A percentile compares a stretch with the other conserved stretches of the same genome.
Evolutionary conservation across 2,888 invertebrate species (phyloP).

Genomic region (Oscheius sp.): DNA sequence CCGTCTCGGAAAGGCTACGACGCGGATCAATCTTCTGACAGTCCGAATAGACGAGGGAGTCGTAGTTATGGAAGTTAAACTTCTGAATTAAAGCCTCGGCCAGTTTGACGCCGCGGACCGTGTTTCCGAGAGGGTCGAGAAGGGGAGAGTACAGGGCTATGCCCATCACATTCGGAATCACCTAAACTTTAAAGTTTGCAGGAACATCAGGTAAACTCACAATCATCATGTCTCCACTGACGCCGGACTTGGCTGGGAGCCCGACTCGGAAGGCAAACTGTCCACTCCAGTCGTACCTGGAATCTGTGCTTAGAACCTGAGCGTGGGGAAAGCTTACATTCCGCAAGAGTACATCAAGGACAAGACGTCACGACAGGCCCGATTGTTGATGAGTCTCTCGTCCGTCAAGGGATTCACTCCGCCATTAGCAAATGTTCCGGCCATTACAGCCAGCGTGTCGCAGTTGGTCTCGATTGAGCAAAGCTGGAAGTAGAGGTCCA

Average conservation of each 20-base stretch:
- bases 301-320: too few species aligned
- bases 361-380: constrained; percentile 86
- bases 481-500: constrained; percentile 79
- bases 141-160: constrained; percentile 84
- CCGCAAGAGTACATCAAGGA: constrained; percentile 93
- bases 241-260: constrained; percentile 77
- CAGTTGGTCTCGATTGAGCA: constrained; percentile 95
- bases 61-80: constrained; percentile 87
- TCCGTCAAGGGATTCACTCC: constrained; percentile 77
- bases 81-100: constrained; percentile 85
- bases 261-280: constrained; percentile 90
- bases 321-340: constrained; percentile 77
- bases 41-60: constrained; percentile 1
- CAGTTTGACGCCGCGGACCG: constrained; percentile 90
- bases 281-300: constrained; percentile 84
- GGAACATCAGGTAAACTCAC: constrained; percentile 76
- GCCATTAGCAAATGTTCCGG: constrained; percentile 94
- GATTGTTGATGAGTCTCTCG: constrained; percentile 79
- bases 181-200: background rate
- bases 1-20: constrained; percentile 88
- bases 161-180: constrained; percentile 96
- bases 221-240: constrained; percentile 89
- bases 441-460: constrained; percentile 90
- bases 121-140: constrained; percentile 58
- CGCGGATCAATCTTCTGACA: constrained; percentile 92